Base-by-base conservation (phyloP, 2,888 invertebrate species). In the Dolichomitus sp. region DNA sequence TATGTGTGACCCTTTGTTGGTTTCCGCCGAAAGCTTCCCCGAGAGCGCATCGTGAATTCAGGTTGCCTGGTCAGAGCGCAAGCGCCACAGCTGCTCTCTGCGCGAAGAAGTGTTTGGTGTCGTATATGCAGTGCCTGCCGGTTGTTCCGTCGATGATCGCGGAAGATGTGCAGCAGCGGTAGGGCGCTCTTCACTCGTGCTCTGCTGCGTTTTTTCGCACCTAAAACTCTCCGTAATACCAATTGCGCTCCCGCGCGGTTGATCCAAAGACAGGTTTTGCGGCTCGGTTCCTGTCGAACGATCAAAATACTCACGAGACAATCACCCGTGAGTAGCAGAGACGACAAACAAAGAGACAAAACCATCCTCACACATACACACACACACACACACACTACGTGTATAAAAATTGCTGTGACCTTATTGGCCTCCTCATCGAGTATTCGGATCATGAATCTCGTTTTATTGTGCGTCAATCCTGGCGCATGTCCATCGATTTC, bases 401-500 rank as follows among this genome's bases (percentile, higher is more conserved):
- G 59, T 17, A 52, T 9, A 54, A 80, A 59, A 59, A 45, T 40
- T 14, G n/a, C 27, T 27, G 23, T 17, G 50, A 59, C 69, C 63
- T 57, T 69, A 59, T 82, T 72, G 63, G 69, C 69, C 52, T 48
- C 65, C 52, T 30, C 73, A 75, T 84, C 74, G 42, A 48, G 80
- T 57, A 72, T 80, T 84, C 78, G 63, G 63, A 19, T 63, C 63
- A 40, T 40, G 63, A 37, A 40, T 63, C 63, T 74, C n/a, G 54
- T 73, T 45, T 74, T 17, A 12, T 23, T 42, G 17, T 52, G 76
- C 70, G 72, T 80, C 50, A 19, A 72, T 57, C 61, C 63, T 77
- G 86, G 81, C 88, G 84, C 88, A 85, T 50, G 81, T 75, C 81
- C 73, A 76, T 30, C 68, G 17, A 7, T 30, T 9, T 27, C n/a